Evolutionary conservation across 2,797 vertebrate genomes (phyloP), one percentile per base, ranked within the genome.

Genomic region (Echeneis naucrates): DNA sequence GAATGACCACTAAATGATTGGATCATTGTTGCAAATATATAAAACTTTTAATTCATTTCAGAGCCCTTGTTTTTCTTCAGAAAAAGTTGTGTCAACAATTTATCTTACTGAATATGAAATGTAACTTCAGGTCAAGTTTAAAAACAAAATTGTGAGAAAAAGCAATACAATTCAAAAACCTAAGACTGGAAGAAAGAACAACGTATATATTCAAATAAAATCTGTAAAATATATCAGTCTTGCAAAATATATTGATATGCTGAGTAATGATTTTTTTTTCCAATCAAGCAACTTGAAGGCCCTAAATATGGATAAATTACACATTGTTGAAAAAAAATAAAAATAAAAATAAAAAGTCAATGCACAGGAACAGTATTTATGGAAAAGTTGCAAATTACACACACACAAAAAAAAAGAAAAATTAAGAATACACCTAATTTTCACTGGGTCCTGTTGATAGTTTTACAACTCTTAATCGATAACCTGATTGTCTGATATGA

Each of bases 1-100:
- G 48, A 88, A 75, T 56, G 27, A 64, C 69, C 38, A 75, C 52
- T 42, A 47, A 75, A 75, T 74, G 45, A 86, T 72, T 79, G 72
- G 59, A 79, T 63, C 60, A 74, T 82, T 77, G 72, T 54, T 66
- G 53, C 77, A 80, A 81, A 88, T 85, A 80, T 68, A 83, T 74
- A 86, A 82, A 83, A 77, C 48, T 24, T 69, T 75, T 75, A 64
- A 87, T 81, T 80, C 4, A 81, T 81, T 86, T 84, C 62, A 83
- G 84, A 91, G 70, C 84, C 84, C 77, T 87, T 86, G 45, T 67
- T 82, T 32, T 30, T 85, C 67, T 55, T 57, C 47, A 72, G 8
- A 77, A 81, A 82, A 56, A 14, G 21, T 64, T 71, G 81, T 81
- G n/a, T 59, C 23, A 83, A 70, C 40, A 52, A 48, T 42, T 70